A percentile compares a stretch with the other conserved stretches of the same genome.
These are phyloP conservation scores for Acanthiza pusilla DNA, from an alignment of 2,797 vertebrate species.

Conservation along the genomic window DNA sequence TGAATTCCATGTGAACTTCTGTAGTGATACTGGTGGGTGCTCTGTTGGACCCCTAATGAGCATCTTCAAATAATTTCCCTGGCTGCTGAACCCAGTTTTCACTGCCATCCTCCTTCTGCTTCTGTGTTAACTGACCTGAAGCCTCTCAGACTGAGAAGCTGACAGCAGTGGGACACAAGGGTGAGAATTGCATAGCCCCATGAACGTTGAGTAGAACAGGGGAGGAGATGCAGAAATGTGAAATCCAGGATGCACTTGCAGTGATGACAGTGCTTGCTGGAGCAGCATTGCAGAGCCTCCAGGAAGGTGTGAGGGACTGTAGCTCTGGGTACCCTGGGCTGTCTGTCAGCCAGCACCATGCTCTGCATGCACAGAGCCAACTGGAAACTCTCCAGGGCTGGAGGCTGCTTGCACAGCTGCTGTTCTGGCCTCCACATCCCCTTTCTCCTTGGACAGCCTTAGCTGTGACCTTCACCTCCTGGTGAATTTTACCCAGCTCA, in stretches of 20 bases:
- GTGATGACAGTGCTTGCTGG: not conserved
- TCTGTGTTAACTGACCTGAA: not conserved
- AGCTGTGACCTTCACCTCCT: not conserved
- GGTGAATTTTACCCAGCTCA: slow-evolving; percentile 10
- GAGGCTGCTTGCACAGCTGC: slow-evolving; percentile 31
- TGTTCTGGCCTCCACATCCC: not conserved
- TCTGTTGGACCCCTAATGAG: not conserved
- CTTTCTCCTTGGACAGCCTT: slow-evolving; percentile 1
- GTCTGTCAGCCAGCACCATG: not conserved
- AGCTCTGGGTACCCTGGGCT: not conserved
- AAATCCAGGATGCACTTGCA: not conserved
- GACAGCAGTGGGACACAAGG: not conserved
- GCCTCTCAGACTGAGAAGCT: not conserved
- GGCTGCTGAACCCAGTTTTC: not conserved
- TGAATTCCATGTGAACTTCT: not conserved
- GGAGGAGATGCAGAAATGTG: not conserved
- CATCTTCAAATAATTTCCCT: not conserved
- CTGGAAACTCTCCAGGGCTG: slow-evolving; percentile 21
- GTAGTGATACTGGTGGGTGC: not conserved
- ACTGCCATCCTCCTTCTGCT: not conserved
- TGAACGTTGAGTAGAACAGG: not conserved
- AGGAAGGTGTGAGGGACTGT: not conserved
- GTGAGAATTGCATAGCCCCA: not conserved
- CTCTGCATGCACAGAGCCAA: not conserved
- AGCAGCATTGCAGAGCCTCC: not conserved